Base-by-base conservation (phyloP, 53 echinoderm and acorn worm species). In the Luidia sarsii region DNA sequence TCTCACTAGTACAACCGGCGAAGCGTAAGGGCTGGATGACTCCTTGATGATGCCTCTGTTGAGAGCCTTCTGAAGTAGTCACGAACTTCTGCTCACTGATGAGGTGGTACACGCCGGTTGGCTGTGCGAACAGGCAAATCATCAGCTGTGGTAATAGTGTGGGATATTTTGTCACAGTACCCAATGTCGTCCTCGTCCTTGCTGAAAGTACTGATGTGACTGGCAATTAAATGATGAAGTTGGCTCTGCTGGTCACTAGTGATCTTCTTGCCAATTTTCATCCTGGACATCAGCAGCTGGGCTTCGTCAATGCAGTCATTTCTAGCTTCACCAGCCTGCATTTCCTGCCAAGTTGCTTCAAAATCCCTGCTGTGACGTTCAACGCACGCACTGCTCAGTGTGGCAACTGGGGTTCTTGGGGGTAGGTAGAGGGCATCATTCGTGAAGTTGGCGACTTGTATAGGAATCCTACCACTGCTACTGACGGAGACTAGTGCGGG, bases 31-130 rank as follows among this genome's bases (percentile, higher is more conserved):
- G n/a, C n/a, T n/a, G n/a, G n/a, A n/a, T n/a, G n/a, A n/a, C 18
- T 51, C 51, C 15, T 21, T 51, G 18, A 51, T 51, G 3, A 51
- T 15, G 20, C 51, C 51, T 21, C 51, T 36, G 22, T 37, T 41
- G n/a, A n/a, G n/a, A 29, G 0, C 29, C 29, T 57, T 22, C 29
- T 24, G 25, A 57, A 13, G 57, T 57, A 55, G 7, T 90, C 82
- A 23, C 82, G 48, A 3, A 86, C 86, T 51, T 91, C 90, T 14
- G 82, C 60, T 87, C 69, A 87, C 15, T 87, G 90, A 22, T 90
- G 87, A n/a, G 89, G 89, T 57, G 80, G 89, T 8, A 89, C 65
- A 25, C n/a, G n/a, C n/a, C n/a, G n/a, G n/a, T n/a, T n/a, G n/a
- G n/a, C n/a, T n/a, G 71, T 39, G 3, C 90, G 35, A 4, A 79